phyloP scores from a whole-genome alignment of 2,797 vertebrate species.

The Cynopterus sphinx region DNA sequence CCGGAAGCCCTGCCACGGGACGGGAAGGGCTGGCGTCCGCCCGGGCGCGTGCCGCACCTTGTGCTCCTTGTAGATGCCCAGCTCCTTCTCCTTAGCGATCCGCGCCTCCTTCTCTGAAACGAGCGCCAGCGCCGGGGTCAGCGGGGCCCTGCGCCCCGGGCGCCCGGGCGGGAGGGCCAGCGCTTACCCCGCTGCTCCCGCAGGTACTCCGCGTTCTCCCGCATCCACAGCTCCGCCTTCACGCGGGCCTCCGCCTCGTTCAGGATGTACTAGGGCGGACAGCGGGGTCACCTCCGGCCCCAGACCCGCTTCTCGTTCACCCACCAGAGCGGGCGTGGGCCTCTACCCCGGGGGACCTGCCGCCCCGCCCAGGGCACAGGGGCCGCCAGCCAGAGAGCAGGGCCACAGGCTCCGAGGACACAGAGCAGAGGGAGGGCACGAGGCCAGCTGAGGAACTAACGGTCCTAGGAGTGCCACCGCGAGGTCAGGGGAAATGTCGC shows the following conservation, averaged over 20 bases:
- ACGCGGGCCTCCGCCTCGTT: constrained; percentile 93
- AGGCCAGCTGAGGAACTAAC: too few relatives aligned
- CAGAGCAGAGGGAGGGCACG: accelerated
- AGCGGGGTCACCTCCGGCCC: accelerated
- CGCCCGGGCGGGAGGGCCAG: neutral
- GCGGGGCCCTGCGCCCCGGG: neutral
- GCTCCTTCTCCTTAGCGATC: constrained; percentile 96
- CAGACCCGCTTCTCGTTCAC: accelerated
- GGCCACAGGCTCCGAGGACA: accelerated
- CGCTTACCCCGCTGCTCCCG: constrained; percentile 94
- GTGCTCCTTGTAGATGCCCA: constrained; percentile 97
- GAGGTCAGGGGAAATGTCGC: neutral
- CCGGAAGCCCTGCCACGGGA: accelerated
- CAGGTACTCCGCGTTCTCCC: constrained; percentile 95
- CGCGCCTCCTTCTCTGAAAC: constrained; percentile 95
- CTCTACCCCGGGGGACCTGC: neutral
- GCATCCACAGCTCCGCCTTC: constrained; percentile 97
- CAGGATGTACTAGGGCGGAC: constrained; percentile 92
- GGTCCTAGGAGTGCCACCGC: accelerated
- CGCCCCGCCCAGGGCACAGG: neutral
- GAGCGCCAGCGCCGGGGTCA: constrained; percentile 71
- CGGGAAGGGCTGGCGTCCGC: neutral
- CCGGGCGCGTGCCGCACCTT: constrained; percentile 86
- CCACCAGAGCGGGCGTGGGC: accelerated
- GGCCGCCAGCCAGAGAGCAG: neutral